These are phyloP conservation scores for Syngnathus floridae DNA, from an alignment of 2,113 vertebrate genomes.

Conservation along the genomic window DNA sequence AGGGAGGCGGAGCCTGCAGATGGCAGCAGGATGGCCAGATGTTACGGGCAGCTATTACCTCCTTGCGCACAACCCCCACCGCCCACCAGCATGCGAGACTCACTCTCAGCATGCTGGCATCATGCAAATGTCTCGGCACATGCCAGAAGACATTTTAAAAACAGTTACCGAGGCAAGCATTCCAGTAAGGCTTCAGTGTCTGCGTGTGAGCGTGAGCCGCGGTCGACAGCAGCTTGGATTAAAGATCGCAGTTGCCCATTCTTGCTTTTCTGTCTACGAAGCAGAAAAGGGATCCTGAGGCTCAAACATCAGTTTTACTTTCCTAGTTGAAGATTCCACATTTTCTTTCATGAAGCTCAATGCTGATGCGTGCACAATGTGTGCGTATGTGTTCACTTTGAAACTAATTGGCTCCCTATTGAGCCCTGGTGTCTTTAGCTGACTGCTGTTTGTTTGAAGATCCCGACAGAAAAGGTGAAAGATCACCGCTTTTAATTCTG, in stretches of 20 bases:
- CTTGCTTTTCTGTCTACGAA: not conserved
- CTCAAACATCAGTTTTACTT: not conserved
- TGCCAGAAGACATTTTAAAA: not conserved
- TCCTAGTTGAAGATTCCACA: not conserved
- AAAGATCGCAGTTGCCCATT: not conserved
- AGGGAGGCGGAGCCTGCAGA: not conserved
- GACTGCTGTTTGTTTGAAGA: constrained; percentile 9
- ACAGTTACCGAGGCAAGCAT: no score
- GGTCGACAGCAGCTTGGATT: no score
- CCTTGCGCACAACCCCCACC: not conserved
- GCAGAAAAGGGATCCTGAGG: constrained; percentile 11
- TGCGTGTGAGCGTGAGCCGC: not conserved
- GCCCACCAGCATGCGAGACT: not conserved
- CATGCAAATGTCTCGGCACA: not conserved
- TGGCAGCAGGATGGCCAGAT: constrained; percentile 40
- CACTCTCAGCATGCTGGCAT: not conserved
- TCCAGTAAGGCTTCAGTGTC: not conserved
- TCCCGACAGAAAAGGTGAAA: constrained; percentile 9
- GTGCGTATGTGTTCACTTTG: not conserved
- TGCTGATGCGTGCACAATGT: not conserved
- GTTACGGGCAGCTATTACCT: constrained; percentile 29
- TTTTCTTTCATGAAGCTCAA: not conserved
- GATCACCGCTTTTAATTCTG: constrained; percentile 19
- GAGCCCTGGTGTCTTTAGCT: not conserved
- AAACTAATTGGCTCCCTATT: not conserved